A percentile compares a stretch with the other conserved stretches of the same genome.
phyloP scores from a whole-genome alignment of 2,888 invertebrate genomes.

The Hypsopygia costalis region DNA sequence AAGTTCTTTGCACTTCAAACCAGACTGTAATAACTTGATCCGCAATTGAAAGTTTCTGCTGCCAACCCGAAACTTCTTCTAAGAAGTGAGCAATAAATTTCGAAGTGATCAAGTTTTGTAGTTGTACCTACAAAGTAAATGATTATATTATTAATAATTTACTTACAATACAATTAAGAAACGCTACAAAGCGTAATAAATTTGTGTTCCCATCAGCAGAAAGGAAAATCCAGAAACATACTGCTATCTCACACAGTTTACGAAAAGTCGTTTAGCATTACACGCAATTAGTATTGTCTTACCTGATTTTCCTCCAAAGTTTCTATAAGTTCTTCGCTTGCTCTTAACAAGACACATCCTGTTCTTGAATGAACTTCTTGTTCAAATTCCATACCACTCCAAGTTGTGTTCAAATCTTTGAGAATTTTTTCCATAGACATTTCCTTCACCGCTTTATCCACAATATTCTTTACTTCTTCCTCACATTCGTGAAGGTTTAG shows the following conservation, averaged over 20 bases:
- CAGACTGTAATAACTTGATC: conserved; percentile 96
- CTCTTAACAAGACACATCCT: conserved; percentile 90
- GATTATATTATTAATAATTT: too few species aligned
- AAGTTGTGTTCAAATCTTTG: conserved; percentile 93
- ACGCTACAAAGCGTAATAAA: too few species aligned
- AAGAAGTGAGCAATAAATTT: conserved; percentile 98
- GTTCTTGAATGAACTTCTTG: conserved; percentile 94
- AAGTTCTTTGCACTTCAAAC: conserved; percentile 98
- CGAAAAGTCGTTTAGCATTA: too few species aligned
- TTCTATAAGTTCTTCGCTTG: conserved; percentile 97
- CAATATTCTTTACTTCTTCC: conserved; percentile 98
- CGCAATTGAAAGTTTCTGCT: conserved; percentile 93
- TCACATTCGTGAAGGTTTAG: conserved; percentile 97
- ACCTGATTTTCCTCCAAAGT: conserved; percentile 98
- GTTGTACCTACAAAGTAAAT: conserved; percentile 88
- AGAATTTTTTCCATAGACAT: conserved; percentile 99
- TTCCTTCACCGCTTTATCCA: conserved; percentile 98
- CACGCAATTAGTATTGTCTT: conserved; percentile 5
- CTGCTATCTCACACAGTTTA: too few species aligned
- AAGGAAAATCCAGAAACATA: too few species aligned
- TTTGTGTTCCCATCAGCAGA: too few species aligned
- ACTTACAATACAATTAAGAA: too few species aligned
- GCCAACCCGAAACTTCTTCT: conserved; percentile 97
- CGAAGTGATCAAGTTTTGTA: conserved; percentile 97
- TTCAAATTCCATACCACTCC: conserved; percentile 96